Evolutionary conservation across 2,888 invertebrate species (phyloP).

Genomic region (Cheilosia vulpina): DNA sequence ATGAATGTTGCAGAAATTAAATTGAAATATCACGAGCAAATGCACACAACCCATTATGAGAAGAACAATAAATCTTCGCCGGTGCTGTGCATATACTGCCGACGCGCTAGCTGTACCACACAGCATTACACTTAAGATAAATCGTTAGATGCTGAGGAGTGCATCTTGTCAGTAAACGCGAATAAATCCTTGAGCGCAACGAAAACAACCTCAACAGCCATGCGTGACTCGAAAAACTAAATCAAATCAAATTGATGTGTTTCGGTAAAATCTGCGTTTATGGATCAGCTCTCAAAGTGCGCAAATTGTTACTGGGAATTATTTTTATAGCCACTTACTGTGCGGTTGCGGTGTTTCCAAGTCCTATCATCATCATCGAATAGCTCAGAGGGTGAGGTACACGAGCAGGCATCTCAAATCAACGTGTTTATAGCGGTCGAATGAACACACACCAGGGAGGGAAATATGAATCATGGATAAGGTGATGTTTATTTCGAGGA

Average conservation of each 20-base stretch:
- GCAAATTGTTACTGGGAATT: slow-evolving; percentile 2
- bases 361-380: slow-evolving; percentile 33
- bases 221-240: slow-evolving; percentile 4
- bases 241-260: slow-evolving; percentile 22
- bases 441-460: background rate
- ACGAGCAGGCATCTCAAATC: slow-evolving; percentile 36
- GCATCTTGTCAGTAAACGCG: background rate
- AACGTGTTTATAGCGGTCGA: slow-evolving; percentile 44
- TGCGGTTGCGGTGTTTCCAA: slow-evolving; percentile 25
- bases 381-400: background rate
- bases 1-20: slow-evolving; percentile 52
- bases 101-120: background rate
- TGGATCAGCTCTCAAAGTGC: slow-evolving; percentile 1
- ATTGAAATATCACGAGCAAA: slow-evolving; percentile 68
- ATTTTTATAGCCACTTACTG: slow-evolving; percentile 61
- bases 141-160: background rate
- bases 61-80: slow-evolving; percentile 58
- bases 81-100: background rate
- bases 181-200: slow-evolving; percentile 2
- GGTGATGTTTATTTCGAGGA: slow-evolving; percentile 59
- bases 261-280: background rate
- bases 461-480: slow-evolving; percentile 56
- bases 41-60: slow-evolving; percentile 49
- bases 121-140: background rate
- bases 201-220: background rate